Evolutionary conservation across 2,113 vertebrate species (phyloP), one percentile per base, ranked within the genome.

Genomic region (Pollimyrus isidori): DNA sequence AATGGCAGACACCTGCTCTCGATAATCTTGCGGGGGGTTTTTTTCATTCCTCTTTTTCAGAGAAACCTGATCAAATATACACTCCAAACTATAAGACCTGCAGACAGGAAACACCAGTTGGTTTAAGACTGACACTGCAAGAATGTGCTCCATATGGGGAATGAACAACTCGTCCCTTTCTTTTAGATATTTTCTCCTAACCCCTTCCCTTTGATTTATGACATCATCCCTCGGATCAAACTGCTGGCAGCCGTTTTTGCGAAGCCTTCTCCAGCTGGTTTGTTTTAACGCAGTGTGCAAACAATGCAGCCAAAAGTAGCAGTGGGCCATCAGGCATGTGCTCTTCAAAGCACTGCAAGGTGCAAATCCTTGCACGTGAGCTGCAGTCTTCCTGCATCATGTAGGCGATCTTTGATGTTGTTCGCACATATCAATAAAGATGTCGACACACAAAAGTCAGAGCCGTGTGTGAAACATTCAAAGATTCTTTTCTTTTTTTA

Each of bases 1-100:
- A 56, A 90, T 84, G 86, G 86, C 50, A 30, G 69, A 84, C 89
- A 90, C 89, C 86, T 90, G 89, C 89, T 65, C 86, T 45, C 73
- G 58, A 39, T 90, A 52, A 76, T 90, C 89, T 83, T 11, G 1
- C 39, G 4, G 49, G 42, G 15, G 11, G 23, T 62, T 62, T 21
- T 90, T 19, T 90, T 80, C 84, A 19, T 86, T 89, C 84, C 84
- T 87, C 30, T 90, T 83, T 19, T 58, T 65, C 65, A 65, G 26
- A 45, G 48, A 21, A 87, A 76, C 62, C 76, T 87, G 48, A 76
- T 53, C 50, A 87, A 87, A 76, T 80, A 87, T 87, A 65, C 30
- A 88, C 69, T 62, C 49, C 86, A 53, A 58, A 53, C 65, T 65
- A 49, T 80, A 88, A 88, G 89, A 65, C 35, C 35, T 87, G 85